phyloP scores from a whole-genome alignment of 2,113 vertebrate genomes.

The Rhynchomys soricoides region DNA sequence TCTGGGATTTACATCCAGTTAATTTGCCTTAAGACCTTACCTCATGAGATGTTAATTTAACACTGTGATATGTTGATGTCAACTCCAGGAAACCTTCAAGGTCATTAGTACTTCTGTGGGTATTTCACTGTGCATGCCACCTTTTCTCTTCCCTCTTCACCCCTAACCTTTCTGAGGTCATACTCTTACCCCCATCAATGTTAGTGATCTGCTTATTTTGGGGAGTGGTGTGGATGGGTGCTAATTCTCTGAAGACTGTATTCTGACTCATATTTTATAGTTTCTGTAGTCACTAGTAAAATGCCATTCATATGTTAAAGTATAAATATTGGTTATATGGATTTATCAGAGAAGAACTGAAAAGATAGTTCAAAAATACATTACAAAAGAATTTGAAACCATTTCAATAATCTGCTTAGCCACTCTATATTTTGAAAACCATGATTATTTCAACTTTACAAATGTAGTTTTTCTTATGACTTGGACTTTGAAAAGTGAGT shows the following conservation, averaged over 20 bases:
- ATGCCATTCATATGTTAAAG: background rate
- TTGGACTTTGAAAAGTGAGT: background rate
- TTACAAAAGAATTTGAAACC: conserved; percentile 17
- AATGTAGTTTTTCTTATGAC: background rate
- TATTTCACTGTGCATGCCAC: background rate
- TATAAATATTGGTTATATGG: background rate
- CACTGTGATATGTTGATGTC: background rate
- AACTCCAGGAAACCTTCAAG: background rate
- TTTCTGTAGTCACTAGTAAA: conserved; percentile 19
- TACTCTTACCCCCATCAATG: conserved; percentile 1
- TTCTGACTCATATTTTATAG: conserved; percentile 2
- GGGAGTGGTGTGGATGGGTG: too few species aligned
- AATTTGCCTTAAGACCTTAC: background rate
- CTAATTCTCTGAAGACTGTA: background rate
- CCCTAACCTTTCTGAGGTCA: background rate
- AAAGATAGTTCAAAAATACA: background rate
- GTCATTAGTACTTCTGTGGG: background rate
- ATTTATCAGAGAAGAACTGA: conserved; percentile 27
- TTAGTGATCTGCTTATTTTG: background rate
- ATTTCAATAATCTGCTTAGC: conserved; percentile 15
- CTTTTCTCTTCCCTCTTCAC: background rate
- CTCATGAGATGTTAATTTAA: background rate
- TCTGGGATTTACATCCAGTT: background rate
- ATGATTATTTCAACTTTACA: background rate
- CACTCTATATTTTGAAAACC: conserved; percentile 10